Base-by-base conservation (phyloP, 2,888 invertebrate species). In the Drosophila paucipuncta region DNA sequence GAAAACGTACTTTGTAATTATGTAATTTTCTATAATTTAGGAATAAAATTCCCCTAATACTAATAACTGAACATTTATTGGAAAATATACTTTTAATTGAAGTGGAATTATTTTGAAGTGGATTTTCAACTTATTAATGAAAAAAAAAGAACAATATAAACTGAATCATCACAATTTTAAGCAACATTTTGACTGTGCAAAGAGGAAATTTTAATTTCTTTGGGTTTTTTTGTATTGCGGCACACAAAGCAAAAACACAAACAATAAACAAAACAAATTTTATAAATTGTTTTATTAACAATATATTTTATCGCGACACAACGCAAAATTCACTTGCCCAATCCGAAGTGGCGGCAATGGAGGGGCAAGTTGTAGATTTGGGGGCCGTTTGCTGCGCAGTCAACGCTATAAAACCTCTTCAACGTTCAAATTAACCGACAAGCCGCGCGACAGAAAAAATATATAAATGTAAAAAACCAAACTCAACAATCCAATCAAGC, bases 201-300 rank as follows among this genome's bases (percentile, higher is more conserved):
- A 49, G 28, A 2, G 25, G 9, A 52, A 47, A 53, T 68, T 62
- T 63, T n/a, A 28, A 10, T 55, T 58, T 70, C 66, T 67, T 31
- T n/a, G 52, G 66, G 49, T 39, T 62, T 68, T 47, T 47, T 30
- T 30, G 28, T 16, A 6, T 3, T 58, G 43, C n/a, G 47, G 16
- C 47, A 16, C 52, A 49, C 58, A 61, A 52, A 49, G 57, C 47
- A 22, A 22, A 16, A 16, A 7, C 7, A 5, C 5, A 11, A 43
- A 41, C 10, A n/a, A 41, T 11, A 43, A 11, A 41, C 54, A 50
- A 66, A 68, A 58, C 43, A 50, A 55, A 59, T 35, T 52, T 67
- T 79, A 68, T 81, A 69, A 81, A 83, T 83, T 90, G 83, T 83
- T 88, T 88, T 77, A 85, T 88, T 83, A 87, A 85, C 83, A 90